These are phyloP conservation scores for Drosophila kikkawai DNA, from an alignment of 1,140 invertebrate genomes.

Conservation along the genomic window DNA sequence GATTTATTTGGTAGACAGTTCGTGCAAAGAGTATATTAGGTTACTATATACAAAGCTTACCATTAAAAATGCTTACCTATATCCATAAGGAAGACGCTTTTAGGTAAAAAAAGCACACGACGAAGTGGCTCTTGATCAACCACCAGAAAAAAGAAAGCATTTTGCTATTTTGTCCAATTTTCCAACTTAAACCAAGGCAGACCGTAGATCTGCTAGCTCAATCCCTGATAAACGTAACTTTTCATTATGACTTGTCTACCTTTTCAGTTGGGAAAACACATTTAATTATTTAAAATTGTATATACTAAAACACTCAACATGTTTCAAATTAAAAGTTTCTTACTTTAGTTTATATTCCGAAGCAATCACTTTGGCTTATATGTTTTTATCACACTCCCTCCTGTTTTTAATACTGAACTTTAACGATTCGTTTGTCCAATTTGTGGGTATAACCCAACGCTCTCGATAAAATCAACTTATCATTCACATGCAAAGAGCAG, in stretches of 20 bases:
- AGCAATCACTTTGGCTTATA: neutral
- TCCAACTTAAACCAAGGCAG: too few species aligned
- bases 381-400: slow-evolving; percentile 5
- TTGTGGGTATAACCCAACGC: neutral
- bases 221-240: too few species aligned
- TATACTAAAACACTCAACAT: neutral
- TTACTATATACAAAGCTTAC: too few species aligned
- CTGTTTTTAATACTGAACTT: neutral
- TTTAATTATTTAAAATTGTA: neutral
- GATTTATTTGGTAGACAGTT: neutral
- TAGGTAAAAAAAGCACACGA: too few species aligned
- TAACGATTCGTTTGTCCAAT: slow-evolving; percentile 8
- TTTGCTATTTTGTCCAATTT: too few species aligned
- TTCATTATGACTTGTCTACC: too few species aligned
- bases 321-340: slow-evolving; percentile 9
- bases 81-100: too few species aligned
- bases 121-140: too few species aligned
- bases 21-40: neutral
- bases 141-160: too few species aligned
- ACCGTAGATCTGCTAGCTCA: too few species aligned
- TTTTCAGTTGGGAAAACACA: neutral
- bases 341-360: slow-evolving; percentile 5
- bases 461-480: slow-evolving; percentile 11
- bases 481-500: slow-evolving; percentile 9
- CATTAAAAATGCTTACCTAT: neutral